These are phyloP conservation scores for Lacanobia oleracea DNA, from an alignment of 2,888 invertebrate genomes.

Conservation along the genomic window DNA sequence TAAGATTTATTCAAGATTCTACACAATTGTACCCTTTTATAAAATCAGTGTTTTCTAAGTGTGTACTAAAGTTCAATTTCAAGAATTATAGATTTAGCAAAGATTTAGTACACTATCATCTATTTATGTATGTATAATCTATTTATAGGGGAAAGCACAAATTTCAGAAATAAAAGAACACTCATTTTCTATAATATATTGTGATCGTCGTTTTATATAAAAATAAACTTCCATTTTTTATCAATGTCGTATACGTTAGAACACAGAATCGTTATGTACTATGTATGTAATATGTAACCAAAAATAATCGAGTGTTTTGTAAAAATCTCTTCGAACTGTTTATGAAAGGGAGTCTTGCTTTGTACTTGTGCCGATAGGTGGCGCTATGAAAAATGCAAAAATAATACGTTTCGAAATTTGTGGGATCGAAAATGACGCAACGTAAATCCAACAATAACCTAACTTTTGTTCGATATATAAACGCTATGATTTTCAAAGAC, in stretches of 20 bases:
- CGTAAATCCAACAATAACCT: neutral
- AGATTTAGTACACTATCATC: slow-evolving; percentile 50
- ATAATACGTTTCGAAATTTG: neutral
- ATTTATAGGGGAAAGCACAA: slow-evolving; percentile 82
- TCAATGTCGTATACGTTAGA: slow-evolving; percentile 83
- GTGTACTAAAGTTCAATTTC: neutral
- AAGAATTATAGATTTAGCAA: slow-evolving; percentile 38
- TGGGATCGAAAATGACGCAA: slow-evolving; percentile 4
- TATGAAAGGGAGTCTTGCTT: slow-evolving; percentile 78
- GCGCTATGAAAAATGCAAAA: slow-evolving; percentile 7
- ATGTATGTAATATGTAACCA: slow-evolving; percentile 74
- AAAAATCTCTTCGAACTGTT: slow-evolving; percentile 74
- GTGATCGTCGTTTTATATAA: slow-evolving; percentile 78
- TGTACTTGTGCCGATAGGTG: slow-evolving; percentile 40
- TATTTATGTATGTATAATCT: slow-evolving; percentile 61
- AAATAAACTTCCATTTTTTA: slow-evolving; percentile 76
- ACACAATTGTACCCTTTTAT: neutral
- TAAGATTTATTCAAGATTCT: neutral
- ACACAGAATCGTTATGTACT: slow-evolving; percentile 74
- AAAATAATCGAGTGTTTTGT: slow-evolving; percentile 80
- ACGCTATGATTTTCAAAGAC: neutral
- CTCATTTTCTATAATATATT: slow-evolving; percentile 78
- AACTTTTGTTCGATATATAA: neutral
- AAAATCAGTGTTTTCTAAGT: neutral
- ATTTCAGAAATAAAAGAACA: slow-evolving; percentile 76